These are phyloP conservation scores for Erebia ligea DNA, from an alignment of 2,888 invertebrate species.

Conservation along the genomic window DNA sequence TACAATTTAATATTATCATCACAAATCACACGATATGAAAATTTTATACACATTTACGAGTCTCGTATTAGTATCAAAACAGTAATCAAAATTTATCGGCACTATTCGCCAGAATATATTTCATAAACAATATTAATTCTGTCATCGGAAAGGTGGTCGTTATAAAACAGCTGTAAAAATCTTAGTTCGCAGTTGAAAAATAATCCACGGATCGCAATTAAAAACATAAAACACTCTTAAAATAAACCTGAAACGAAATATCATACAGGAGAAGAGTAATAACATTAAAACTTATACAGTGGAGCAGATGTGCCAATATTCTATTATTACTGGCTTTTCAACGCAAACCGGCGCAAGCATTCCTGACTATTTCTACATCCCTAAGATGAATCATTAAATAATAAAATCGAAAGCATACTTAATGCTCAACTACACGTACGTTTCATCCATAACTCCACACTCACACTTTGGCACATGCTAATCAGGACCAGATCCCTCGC, in stretches of 20 bases:
- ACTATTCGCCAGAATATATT: constrained; percentile 64
- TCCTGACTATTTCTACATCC: constrained; percentile 82
- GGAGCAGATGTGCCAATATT: constrained; percentile 81
- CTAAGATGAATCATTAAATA: constrained; percentile 83
- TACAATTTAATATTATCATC: constrained; percentile 17
- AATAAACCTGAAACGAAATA: constrained; percentile 74
- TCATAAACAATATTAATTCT: constrained; percentile 79
- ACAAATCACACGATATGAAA: constrained; percentile 26
- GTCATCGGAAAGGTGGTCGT: constrained; percentile 72
- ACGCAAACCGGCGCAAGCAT: constrained; percentile 73
- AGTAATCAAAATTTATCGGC: constrained; percentile 62
- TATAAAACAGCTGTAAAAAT: constrained; percentile 76
- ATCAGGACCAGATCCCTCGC: constrained; percentile 77
- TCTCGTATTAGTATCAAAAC: constrained; percentile 44
- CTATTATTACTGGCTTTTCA: constrained; percentile 82
- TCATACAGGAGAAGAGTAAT: constrained; percentile 72
- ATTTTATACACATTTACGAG: constrained; percentile 33
- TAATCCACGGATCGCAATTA: constrained; percentile 76
- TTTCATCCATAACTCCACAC: constrained; percentile 71
- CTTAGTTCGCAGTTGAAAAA: constrained; percentile 71
- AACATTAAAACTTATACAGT: constrained; percentile 79
- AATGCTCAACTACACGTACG: constrained; percentile 75
- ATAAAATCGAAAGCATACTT: constrained; percentile 82
- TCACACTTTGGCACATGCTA: constrained; percentile 71
- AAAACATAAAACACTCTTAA: constrained; percentile 76